Conservation (phyloP, 2,113 vertebrate genomes). For the Trematocara macrostoma region DNA sequence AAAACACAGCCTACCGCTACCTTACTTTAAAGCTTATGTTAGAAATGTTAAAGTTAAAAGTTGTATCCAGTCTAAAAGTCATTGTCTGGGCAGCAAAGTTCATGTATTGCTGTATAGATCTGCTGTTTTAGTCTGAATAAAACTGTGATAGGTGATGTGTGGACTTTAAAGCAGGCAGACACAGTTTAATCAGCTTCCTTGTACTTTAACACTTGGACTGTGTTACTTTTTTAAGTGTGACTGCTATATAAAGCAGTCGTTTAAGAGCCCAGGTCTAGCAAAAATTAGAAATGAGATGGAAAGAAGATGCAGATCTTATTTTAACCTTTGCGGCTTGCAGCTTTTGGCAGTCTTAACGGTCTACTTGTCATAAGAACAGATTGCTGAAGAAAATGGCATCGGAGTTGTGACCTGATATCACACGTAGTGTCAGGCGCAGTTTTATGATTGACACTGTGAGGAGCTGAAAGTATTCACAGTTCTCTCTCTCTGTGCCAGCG, state of each 20-base stretch:
- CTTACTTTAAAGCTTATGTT: background rate
- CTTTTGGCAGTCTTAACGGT: background rate
- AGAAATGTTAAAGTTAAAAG: background rate
- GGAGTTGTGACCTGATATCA: background rate
- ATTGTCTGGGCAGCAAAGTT: background rate
- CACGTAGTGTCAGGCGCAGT: background rate
- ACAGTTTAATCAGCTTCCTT: background rate
- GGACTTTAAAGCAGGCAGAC: background rate
- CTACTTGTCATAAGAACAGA: background rate
- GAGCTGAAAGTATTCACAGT: background rate
- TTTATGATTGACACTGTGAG: background rate
- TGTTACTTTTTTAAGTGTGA: background rate
- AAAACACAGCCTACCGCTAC: background rate
- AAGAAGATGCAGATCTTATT: background rate
- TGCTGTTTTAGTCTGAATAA: background rate
- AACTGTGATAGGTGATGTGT: background rate
- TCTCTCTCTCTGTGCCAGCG: background rate
- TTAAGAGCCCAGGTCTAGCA: background rate
- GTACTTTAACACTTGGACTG: background rate
- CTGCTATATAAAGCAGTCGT: background rate
- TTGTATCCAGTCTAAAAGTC: fast-evolving
- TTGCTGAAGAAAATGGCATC: background rate
- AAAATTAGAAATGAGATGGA: background rate
- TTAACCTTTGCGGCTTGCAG: background rate
- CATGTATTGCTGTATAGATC: background rate